phyloP scores from a whole-genome alignment of 2,797 vertebrate species.

The Platyrinchus mystaceus region DNA sequence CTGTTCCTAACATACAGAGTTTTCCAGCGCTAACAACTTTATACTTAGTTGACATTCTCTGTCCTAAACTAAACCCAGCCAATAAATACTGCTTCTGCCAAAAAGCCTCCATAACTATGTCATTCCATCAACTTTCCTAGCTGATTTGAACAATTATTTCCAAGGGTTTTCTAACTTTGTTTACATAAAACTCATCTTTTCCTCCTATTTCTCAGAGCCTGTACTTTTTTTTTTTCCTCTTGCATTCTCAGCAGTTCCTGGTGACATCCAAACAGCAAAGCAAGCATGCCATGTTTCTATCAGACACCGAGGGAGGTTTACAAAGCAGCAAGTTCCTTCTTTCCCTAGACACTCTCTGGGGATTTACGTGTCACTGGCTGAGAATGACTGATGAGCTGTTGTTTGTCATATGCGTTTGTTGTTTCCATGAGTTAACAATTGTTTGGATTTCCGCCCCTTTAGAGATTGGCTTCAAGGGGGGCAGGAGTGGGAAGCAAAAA shows the following conservation, averaged over 20 bases:
- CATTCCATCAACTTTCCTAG: conserved; percentile 11
- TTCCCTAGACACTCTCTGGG: not conserved
- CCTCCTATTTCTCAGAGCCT: not conserved
- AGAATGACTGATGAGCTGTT: conserved; percentile 6
- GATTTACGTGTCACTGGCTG: not conserved
- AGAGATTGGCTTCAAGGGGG: not conserved
- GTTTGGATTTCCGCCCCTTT: not conserved
- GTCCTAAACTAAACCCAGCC: not conserved
- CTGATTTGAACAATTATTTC: not conserved
- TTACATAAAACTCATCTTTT: not conserved
- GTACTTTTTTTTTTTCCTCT: not conserved
- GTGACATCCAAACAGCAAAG: not conserved
- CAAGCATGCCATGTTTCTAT: not conserved
- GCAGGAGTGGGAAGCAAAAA: not conserved
- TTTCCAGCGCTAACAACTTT: conserved; percentile 12
- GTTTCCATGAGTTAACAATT: not conserved
- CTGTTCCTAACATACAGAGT: not conserved
- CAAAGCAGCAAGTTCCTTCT: not conserved
- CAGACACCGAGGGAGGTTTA: not conserved
- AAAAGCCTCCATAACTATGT: not conserved
- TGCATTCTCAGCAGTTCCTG: not conserved
- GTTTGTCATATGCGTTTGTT: not conserved
- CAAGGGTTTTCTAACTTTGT: conserved; percentile 2
- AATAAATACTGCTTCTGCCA: conserved; percentile 29
- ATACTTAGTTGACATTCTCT: not conserved